These are phyloP conservation scores for Lepidothrix coronata DNA, from an alignment of 2,113 vertebrate genomes.

Conservation along the genomic window DNA sequence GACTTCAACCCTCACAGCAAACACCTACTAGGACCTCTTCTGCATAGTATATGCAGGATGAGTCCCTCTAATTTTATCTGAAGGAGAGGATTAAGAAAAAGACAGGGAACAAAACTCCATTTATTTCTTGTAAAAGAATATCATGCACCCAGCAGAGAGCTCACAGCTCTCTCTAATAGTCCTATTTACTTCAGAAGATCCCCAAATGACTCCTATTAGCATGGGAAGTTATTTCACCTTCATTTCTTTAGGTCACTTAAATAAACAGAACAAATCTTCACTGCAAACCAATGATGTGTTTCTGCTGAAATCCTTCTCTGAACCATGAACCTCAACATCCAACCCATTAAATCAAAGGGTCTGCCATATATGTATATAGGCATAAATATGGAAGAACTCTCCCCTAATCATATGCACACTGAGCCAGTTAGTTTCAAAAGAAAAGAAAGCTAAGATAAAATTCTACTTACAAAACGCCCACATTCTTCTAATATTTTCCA, in stretches of 20 bases:
- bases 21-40: background rate
- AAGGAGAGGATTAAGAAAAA: background rate
- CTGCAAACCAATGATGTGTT: background rate
- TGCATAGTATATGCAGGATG: background rate
- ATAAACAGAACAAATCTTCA: slow-evolving; percentile 1
- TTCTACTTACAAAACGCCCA: background rate
- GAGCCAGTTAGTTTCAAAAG: background rate
- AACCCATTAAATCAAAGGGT: background rate
- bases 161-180: background rate
- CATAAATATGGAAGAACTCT: background rate
- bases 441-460: slow-evolving; percentile 5
- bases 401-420: background rate
- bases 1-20: background rate
- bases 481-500: slow-evolving; percentile 37
- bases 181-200: background rate
- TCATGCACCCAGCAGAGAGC: background rate
- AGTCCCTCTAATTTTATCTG: background rate
- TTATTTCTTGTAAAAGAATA: slow-evolving; percentile 2
- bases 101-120: background rate
- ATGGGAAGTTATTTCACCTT: slow-evolving; percentile 30
- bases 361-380: background rate
- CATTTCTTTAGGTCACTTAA: slow-evolving; percentile 11
- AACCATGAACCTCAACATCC: background rate
- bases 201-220: background rate
- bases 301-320: background rate